Conservation (phyloP, 1,140 invertebrate species). For the Danaus melanippus region DNA sequence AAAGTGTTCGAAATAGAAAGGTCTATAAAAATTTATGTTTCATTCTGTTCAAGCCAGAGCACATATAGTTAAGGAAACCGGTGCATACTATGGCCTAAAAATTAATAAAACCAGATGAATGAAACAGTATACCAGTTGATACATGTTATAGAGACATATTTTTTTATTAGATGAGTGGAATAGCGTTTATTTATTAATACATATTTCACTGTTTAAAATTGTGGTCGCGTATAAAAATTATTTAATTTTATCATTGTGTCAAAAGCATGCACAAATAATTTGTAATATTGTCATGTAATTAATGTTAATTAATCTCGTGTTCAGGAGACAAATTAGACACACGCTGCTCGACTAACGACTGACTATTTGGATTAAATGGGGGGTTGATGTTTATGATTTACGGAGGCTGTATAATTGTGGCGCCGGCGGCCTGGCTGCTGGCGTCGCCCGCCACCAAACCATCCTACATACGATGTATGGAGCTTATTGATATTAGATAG, state of each 20-base stretch:
- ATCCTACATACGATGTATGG: no score
- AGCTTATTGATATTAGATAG: no score
- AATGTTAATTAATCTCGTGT: slow-evolving; percentile 68
- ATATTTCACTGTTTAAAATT: slow-evolving; percentile 7
- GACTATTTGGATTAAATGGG: slow-evolving; percentile 71
- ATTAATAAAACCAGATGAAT: slow-evolving; percentile 48
- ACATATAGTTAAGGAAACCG: slow-evolving; percentile 55
- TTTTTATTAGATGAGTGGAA: no score
- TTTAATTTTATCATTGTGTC: slow-evolving; percentile 14
- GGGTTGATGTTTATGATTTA: slow-evolving; percentile 72
- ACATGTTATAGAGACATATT: not conserved
- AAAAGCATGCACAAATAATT: slow-evolving; percentile 19
- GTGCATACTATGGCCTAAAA: slow-evolving; percentile 63
- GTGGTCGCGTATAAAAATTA: not conserved
- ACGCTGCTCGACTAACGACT: slow-evolving; percentile 68
- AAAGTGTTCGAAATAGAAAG: slow-evolving; percentile 41
- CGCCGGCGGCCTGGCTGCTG: slow-evolving; percentile 50
- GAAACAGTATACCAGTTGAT: slow-evolving; percentile 1
- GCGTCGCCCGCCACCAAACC: slow-evolving; percentile 11
- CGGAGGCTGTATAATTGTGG: slow-evolving; percentile 64
- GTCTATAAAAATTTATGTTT: slow-evolving; percentile 60
- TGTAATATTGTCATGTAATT: slow-evolving; percentile 61
- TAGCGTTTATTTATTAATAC: not conserved
- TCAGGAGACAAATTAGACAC: slow-evolving; percentile 69
- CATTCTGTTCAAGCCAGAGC: slow-evolving; percentile 47